phyloP scores from a whole-genome alignment of 2,888 invertebrate species.

The Andricus quercusramuli region DNA sequence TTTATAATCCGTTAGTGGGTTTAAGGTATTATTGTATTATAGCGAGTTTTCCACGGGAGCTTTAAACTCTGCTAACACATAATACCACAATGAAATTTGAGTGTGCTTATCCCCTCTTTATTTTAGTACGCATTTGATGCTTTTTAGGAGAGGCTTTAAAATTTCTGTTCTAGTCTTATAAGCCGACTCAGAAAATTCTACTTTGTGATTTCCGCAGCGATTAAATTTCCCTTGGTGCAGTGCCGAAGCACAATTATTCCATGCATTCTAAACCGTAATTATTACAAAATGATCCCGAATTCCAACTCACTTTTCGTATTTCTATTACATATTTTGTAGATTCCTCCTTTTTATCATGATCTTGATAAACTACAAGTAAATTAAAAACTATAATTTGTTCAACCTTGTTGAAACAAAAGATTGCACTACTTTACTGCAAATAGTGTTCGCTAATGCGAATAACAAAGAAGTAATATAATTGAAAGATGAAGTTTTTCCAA shows the following conservation, averaged over 20 bases:
- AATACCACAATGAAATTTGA: constrained; percentile 14
- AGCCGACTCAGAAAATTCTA: constrained; percentile 62
- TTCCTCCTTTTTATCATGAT: not conserved
- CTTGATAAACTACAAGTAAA: not conserved
- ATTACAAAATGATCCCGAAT: constrained; percentile 44
- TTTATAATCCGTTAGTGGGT: not conserved
- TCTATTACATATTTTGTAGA: not conserved
- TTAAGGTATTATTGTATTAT: not conserved
- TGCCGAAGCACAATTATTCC: constrained; percentile 68
- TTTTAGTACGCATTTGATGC: not conserved
- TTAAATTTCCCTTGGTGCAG: constrained; percentile 42
- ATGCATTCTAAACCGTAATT: constrained; percentile 65
- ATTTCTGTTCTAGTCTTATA: not conserved
- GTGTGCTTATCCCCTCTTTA: constrained; percentile 12
- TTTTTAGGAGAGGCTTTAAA: not conserved
- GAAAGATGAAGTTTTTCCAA: constrained; percentile 64
- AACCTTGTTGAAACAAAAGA: not conserved
- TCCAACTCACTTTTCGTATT: not conserved
- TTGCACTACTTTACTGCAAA: constrained; percentile 46
- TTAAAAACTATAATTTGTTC: not conserved
- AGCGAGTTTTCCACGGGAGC: not conserved
- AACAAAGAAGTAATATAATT: constrained; percentile 7
- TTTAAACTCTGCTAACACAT: not conserved
- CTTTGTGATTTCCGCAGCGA: constrained; percentile 63
- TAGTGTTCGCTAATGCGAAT: constrained; percentile 45